Conservation (phyloP, 2,113 vertebrate genomes). For the Cyanocitta stelleri region DNA sequence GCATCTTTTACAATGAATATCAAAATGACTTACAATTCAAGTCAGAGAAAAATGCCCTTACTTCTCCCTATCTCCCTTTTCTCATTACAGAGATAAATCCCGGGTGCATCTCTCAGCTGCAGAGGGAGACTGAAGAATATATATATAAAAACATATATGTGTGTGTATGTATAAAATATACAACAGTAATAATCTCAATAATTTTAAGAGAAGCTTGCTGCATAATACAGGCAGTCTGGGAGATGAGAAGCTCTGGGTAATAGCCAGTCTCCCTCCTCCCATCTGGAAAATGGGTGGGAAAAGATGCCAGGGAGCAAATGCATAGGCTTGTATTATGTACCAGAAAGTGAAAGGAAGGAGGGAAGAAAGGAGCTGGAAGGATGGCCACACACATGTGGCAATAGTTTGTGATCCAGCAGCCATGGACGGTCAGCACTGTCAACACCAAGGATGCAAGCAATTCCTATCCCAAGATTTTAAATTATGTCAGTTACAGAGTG, state of each 20-base stretch:
- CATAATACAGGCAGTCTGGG: neutral
- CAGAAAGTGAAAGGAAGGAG: neutral
- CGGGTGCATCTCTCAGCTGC: conserved; percentile 45
- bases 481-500: neutral
- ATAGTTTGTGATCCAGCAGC: neutral
- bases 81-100: conserved; percentile 79
- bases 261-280: neutral
- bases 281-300: neutral
- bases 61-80: conserved; percentile 72
- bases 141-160: neutral
- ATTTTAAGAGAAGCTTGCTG: conserved; percentile 16
- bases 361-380: neutral
- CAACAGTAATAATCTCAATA: conserved; percentile 39
- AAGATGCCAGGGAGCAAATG: neutral
- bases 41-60: conserved; percentile 68
- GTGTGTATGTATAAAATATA: conserved; percentile 30
- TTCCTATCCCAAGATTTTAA: neutral
- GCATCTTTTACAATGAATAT: conserved; percentile 74
- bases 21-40: conserved; percentile 75
- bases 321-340: neutral
- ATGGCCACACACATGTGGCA: neutral
- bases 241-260: neutral
- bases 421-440: neutral
- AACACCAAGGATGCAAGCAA: neutral
- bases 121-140: conserved; percentile 23